Percentiles rank a stretch among this genome's conserved stretches.
phyloP scores from a whole-genome alignment of 23 tunicate genomes.

The Halocynthia roretzi region DNA sequence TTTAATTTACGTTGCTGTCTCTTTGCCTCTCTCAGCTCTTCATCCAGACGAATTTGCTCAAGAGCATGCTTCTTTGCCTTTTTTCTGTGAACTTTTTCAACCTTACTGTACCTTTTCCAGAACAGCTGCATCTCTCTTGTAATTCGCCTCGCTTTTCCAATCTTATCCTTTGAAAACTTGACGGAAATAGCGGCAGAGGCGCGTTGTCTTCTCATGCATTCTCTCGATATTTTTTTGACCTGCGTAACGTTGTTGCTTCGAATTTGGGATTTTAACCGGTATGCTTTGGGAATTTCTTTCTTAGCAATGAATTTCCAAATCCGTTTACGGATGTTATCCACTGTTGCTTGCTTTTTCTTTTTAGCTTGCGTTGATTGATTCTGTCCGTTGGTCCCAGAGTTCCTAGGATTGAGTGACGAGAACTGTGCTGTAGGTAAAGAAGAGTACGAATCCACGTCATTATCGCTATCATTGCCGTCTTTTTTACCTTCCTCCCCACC shows the following conservation, averaged over 20 bases:
- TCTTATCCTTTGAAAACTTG: constrained; percentile 27
- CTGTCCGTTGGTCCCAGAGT: no score
- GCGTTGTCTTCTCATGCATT: constrained; percentile 12
- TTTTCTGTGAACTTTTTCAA: constrained; percentile 68
- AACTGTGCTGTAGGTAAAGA: no score
- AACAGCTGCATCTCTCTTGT: constrained; percentile 68
- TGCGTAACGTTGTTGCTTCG: constrained; percentile 31
- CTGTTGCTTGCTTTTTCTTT: constrained; percentile 13
- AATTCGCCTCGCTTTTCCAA: constrained; percentile 58
- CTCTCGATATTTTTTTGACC: constrained; percentile 38
- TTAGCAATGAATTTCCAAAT: constrained; percentile 64
- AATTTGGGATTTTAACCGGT: constrained; percentile 34
- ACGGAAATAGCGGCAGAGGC: background rate
- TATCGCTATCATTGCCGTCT: no score
- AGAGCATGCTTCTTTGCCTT: constrained; percentile 83
- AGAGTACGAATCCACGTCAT: no score
- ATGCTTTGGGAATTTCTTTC: constrained; percentile 83
- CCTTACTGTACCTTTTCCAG: constrained; percentile 75
- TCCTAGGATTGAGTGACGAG: no score
- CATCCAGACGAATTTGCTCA: constrained; percentile 47
- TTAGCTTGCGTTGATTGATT: background rate
- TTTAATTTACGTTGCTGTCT: constrained; percentile 58
- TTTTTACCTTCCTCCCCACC: no score
- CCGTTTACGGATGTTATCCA: constrained; percentile 27
- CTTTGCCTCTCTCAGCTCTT: constrained; percentile 50